phyloP scores from a whole-genome alignment of 30 jellyfish, hydroid and myxozoan species.

The Nemopilema nomurai region DNA sequence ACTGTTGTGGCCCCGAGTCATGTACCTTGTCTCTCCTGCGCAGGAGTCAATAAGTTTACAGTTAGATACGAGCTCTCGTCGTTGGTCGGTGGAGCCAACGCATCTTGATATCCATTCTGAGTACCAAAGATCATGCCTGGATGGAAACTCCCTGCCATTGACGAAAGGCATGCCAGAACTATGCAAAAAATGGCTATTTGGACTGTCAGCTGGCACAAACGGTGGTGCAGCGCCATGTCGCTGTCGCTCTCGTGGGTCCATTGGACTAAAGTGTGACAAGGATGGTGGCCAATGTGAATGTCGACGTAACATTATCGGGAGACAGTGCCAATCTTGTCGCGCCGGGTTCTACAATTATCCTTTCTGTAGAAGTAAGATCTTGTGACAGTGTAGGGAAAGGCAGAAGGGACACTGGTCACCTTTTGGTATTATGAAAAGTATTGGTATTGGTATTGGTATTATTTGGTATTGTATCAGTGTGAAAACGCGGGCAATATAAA shows the following conservation, averaged over 20 bases:
- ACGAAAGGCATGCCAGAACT: constrained; percentile 14
- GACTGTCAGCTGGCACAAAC: constrained; percentile 59
- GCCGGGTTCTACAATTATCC: constrained; percentile 90
- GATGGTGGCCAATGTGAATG: constrained; percentile 92
- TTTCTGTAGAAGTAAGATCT: constrained; percentile 67
- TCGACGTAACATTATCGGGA: constrained; percentile 74
- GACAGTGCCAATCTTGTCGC: constrained; percentile 72
- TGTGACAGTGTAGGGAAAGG: no score
- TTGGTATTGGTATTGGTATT: no score
- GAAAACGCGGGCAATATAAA: no score
- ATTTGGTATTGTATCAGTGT: no score
- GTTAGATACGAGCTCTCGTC: background rate
- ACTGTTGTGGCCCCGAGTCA: background rate
- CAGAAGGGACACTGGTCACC: no score
- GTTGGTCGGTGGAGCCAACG: constrained; percentile 17
- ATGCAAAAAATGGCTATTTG: constrained; percentile 57
- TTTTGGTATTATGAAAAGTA: no score
- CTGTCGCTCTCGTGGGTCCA: constrained; percentile 80
- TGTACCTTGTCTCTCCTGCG: background rate
- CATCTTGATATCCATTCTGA: constrained; percentile 58
- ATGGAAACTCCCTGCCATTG: constrained; percentile 54
- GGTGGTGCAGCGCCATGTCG: constrained; percentile 62
- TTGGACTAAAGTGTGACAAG: constrained; percentile 37
- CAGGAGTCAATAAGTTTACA: constrained; percentile 15
- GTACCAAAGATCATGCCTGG: constrained; percentile 47